Conservation (phyloP, 2,797 vertebrate genomes). For the Cossypha caffra region DNA sequence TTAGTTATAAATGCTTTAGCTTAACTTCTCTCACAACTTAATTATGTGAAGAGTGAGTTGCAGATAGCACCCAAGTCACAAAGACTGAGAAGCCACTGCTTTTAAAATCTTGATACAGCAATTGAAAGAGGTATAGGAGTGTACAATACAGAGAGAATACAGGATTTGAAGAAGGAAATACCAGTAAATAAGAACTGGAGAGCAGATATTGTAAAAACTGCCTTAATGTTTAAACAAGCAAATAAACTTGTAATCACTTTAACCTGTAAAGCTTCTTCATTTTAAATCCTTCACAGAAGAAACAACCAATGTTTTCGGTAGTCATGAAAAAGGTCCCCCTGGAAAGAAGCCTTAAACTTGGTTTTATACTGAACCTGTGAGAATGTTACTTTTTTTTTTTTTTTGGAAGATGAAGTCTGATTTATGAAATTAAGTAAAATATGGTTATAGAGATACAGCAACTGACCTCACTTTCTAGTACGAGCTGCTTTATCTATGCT, state of each 20-base stretch:
- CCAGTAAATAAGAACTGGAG: not conserved
- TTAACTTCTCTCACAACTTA: not conserved
- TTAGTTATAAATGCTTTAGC: not conserved
- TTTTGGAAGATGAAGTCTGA: not conserved
- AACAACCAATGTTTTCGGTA: not conserved
- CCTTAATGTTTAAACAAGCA: not conserved
- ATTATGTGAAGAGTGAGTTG: not conserved
- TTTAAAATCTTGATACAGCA: not conserved
- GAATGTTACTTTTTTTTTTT: not conserved
- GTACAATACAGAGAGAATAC: not conserved
- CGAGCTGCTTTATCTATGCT: not conserved
- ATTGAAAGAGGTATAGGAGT: not conserved
- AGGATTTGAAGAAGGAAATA: not conserved
- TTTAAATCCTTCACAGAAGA: not conserved
- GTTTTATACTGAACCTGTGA: not conserved
- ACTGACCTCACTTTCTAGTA: not conserved
- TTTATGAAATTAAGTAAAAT: not conserved
- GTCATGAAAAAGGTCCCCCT: not conserved
- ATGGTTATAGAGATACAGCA: not conserved
- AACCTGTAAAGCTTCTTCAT: not conserved
- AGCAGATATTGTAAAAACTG: not conserved
- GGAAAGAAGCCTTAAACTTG: not conserved
- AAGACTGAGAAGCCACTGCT: not conserved
- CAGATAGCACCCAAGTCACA: not conserved
- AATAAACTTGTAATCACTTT: not conserved